Evolutionary conservation across 2,113 vertebrate species (phyloP), one percentile per base, ranked within the genome.

Genomic region (Narcine bancroftii): DNA sequence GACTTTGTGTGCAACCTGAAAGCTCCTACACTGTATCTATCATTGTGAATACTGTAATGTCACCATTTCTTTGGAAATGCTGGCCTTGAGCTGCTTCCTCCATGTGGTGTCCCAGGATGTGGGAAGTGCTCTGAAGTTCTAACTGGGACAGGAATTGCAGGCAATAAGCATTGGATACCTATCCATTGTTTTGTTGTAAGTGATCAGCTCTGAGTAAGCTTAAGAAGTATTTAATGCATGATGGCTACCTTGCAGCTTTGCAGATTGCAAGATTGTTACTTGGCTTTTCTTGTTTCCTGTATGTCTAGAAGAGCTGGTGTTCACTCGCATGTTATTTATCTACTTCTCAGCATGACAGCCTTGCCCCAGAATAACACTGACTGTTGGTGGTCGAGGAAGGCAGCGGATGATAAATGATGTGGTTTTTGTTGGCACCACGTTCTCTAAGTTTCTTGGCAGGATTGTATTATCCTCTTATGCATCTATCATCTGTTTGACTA

Each of bases 121-220:
- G 17, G 60, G 9, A 63, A 63, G 60, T 4, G 60, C 0, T 15
- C 72, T 75, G 72, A 75, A 63, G 60, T 36, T 75, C 72, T 29
- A 29, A 10, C 36, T 75, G 72, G 21, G 26, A 33, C 72, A n/a
- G 72, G 2, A 33, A 75, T 29, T 10, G 72, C 72, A 75, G 9
- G 3, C 72, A 36, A 29, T 75, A 36, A 29, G 72, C 33, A 11
- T 29, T 29, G 2, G 2, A 75, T 63, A 15, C 72, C 72, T 29
- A 36, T 75, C 72, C 6, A 92, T 92, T 73, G n/a, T 94, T 92
- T 1, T 2, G 47, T 47, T 19, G 7, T 7, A 50, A 10, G 45
- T 4, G 26, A 29, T 50, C 42, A 6, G 15, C 45, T 50, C 24
- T 24, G 76, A 81, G 77, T 2, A 7, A 81, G 21, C 29, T 81